These are phyloP conservation scores for Nasonovia ribisnigri DNA, from an alignment of 2,888 invertebrate species.

Conservation along the genomic window DNA sequence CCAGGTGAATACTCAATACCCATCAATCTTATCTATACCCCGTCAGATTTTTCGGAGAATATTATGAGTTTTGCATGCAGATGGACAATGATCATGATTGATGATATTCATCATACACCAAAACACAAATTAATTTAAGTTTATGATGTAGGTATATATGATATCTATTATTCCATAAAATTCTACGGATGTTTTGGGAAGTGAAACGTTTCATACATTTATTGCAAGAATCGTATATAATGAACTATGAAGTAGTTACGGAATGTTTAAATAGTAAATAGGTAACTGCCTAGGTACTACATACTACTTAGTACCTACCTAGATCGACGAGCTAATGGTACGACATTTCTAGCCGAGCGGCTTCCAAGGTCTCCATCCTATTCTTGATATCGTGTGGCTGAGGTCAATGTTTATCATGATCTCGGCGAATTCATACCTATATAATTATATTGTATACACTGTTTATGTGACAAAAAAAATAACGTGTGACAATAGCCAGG, in stretches of 20 bases:
- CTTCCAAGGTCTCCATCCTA: conserved; percentile 24
- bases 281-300: neutral
- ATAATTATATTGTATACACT: neutral
- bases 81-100: neutral
- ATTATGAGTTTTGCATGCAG: neutral
- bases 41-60: neutral
- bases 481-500: neutral
- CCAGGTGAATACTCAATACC: neutral
- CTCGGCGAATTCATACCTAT: too few species aligned
- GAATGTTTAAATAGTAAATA: neutral
- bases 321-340: neutral
- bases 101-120: neutral
- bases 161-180: neutral
- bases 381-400: neutral
- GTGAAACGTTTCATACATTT: neutral
- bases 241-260: neutral
- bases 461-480: neutral
- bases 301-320: neutral
- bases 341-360: neutral
- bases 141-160: neutral
- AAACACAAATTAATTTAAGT: neutral
- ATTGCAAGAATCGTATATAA: neutral
- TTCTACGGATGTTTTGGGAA: neutral
- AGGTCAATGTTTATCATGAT: conserved; percentile 2
- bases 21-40: neutral